Evolutionary conservation across 2,888 invertebrate genomes (phyloP), one percentile per base, ranked within the genome.

Genomic region (Mystacides longicornis): DNA sequence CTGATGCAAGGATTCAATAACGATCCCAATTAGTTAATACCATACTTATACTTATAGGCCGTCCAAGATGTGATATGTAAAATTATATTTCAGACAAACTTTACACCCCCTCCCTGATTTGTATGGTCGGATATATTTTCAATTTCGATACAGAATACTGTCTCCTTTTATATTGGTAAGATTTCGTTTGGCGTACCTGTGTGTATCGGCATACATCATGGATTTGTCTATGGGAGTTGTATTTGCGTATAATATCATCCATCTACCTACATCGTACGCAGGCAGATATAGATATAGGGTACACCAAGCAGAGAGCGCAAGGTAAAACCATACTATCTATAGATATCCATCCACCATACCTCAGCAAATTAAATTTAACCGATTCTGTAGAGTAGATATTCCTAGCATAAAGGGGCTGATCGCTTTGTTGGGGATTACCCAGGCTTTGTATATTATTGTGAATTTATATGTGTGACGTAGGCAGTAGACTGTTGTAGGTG

Each of bases 91-190:
- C 20, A 9, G 19, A 27, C 5, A 27, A 5, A 7, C 27, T 27
- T 27, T 16, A 7, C 37, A 19, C 33, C 16, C 43, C 53, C 52
- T 45, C 59, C 52, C 57, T 59, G 57, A 14, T 54, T 52, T 49
- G 51, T 59, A 59, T 59, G 54, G 52, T 31, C 49, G 59, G 59
- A 59, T 59, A 57, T 59, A 59, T 59, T 59, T 59, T 59, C 59
- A 57, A 59, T 59, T 59, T 57, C 59, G 54, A 55, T 55, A 57
- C 57, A 59, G 55, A 56, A 45, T 50, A 59, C 37, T 55, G 37
- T 37, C 52, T 57, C 57, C 57, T 53, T 57, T 51, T 59, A 55
- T 50, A 55, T 53, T 51, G 55, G 48, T 45, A 53, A 59, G 55
- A 57, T 57, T 59, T 57, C 19, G 55, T 52, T 37, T 49, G 53